A percentile compares a stretch with the other conserved stretches of the same genome.
Conservation (phyloP, 1,140 invertebrate species). For the Sminthurides bifidus region DNA sequence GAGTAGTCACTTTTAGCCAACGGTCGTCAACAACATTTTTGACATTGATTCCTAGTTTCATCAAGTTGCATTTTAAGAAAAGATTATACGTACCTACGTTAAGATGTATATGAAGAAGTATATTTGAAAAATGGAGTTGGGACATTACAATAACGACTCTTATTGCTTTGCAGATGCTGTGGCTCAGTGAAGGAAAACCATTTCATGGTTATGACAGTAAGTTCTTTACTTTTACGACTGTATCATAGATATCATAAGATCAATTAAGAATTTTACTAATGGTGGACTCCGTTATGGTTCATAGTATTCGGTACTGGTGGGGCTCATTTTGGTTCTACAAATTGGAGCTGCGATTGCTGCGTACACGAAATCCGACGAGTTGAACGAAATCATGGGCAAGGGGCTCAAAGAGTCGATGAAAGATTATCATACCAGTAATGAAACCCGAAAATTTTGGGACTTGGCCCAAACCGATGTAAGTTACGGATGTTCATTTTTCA, state of each 20-base stretch:
- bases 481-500: too few species aligned
- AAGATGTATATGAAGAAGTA: too few species aligned
- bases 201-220: slow-evolving; percentile 32
- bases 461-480: slow-evolving; percentile 18
- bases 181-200: slow-evolving; percentile 29
- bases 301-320: slow-evolving; percentile 29
- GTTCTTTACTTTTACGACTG: neutral
- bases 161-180: slow-evolving; percentile 17
- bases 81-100: too few species aligned
- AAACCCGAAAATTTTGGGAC: slow-evolving; percentile 16
- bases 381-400: slow-evolving; percentile 9
- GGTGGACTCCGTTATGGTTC: neutral
- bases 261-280: neutral
- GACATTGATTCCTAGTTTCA: too few species aligned
- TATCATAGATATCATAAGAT: neutral
- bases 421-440: slow-evolving; percentile 2
- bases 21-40: neutral
- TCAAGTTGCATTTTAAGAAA: too few species aligned
- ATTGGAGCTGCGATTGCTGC: slow-evolving; percentile 26
- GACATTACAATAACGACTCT: neutral
- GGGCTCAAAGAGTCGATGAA: slow-evolving; percentile 12
- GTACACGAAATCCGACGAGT: slow-evolving; percentile 21
- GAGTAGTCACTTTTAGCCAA: neutral
- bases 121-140: too few species aligned
- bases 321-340: slow-evolving; percentile 26